A percentile compares a stretch with the other conserved stretches of the same genome.
Evolutionary conservation across 2,113 vertebrate genomes (phyloP).

Genomic region (Diphyllodes magnificus): DNA sequence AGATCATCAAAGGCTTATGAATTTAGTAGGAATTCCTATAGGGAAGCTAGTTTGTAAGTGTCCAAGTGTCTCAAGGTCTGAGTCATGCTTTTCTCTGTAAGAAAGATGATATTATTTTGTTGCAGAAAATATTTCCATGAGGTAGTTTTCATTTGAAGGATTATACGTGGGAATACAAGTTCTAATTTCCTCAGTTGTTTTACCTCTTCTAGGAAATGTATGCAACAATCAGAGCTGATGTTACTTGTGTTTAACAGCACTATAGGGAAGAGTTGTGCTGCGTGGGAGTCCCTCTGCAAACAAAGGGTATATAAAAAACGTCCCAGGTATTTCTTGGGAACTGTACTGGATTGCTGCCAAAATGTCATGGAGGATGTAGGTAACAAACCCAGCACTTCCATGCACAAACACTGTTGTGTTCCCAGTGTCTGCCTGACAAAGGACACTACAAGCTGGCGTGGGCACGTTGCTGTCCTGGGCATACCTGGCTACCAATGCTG

Average conservation of each 20-base stretch:
- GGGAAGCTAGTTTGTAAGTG: not conserved
- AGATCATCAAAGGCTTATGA: not conserved
- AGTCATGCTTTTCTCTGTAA: not conserved
- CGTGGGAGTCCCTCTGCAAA: not conserved
- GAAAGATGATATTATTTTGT: not conserved
- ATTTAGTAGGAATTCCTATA: not conserved
- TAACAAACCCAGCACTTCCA: not conserved
- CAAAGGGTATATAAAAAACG: not conserved
- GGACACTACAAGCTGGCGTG: not conserved
- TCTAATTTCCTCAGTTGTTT: not conserved
- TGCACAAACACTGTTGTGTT: not conserved
- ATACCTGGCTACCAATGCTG: not conserved
- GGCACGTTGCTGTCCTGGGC: not conserved
- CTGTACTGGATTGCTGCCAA: not conserved
- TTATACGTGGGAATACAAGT: rapidly evolving
- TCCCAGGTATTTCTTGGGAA: not conserved
- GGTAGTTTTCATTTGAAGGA: not conserved
- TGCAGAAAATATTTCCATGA: not conserved
- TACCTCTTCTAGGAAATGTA: not conserved
- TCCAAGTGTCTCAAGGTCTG: not conserved
- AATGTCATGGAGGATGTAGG: not conserved
- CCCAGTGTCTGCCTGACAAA: not conserved
- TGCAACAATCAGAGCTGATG: not conserved
- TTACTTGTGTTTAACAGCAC: not conserved
- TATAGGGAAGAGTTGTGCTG: not conserved